Evolutionary conservation across 1,140 invertebrate species (phyloP), one percentile per base, ranked within the genome.

Genomic region (Pseudomyrmex sp.): DNA sequence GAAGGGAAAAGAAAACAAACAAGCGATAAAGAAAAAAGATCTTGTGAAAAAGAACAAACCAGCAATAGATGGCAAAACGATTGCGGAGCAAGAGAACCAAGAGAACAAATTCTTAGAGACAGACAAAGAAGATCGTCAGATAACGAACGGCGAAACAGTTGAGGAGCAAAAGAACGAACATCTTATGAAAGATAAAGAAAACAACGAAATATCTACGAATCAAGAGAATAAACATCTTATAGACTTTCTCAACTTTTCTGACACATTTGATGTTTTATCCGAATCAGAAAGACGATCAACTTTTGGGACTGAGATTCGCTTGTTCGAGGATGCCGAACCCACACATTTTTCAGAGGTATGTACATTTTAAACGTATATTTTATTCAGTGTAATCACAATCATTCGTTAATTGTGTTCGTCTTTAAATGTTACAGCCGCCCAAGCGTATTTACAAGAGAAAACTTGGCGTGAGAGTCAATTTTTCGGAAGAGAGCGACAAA

Each of bases 301-400:
- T 18, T 73, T 74, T 20, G 13, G 46, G 46, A 35, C 62, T 26
- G 23, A 86, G 3, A 10, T 87, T 44, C 88, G 90, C 15, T 73
- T 93, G 5, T 93, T 93, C 73, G 65, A 82, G 18, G 92, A 93
- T 86, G 56, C 89, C 2, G 91, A 93, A 72, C 92, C 93, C 9
- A 70, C 79, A 18, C 92, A 91, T 76, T 93, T 93, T 77, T 84
- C 63, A 44, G 7, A 89, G 87, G 93, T 93, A 91, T 80, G 65
- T 68, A 70, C 1, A 52, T 18, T 59, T 46, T 72, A 46, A 18
- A 77, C 23, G 44, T 44, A 44, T 35, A 8, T 76, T 15, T 62
- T 18, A n/a, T 35, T 35, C 5, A 35, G 35, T 58, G 18, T 44
- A 58, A 12, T 13, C 9, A 72, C 0, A 54, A 26, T 48, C 52